These are phyloP conservation scores for Bolinopsis microptera DNA, from an alignment of 37 sponge, comb jelly and placozoan genomes.

Conservation along the genomic window DNA sequence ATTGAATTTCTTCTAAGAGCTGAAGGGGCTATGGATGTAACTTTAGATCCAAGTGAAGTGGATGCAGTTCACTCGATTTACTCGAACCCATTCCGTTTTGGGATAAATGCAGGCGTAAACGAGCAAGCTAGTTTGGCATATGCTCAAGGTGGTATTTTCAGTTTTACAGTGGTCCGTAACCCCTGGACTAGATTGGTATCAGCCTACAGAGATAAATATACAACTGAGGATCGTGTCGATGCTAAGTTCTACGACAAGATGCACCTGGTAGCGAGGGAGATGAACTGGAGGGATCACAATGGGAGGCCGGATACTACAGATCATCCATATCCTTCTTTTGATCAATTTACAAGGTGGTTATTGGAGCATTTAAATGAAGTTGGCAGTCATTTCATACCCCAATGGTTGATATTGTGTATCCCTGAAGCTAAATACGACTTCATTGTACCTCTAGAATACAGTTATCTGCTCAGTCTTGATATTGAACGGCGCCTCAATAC, in stretches of 20 bases:
- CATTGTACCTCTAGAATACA: constrained; percentile 34
- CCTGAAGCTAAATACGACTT: not conserved
- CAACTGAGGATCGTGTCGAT: too few species aligned
- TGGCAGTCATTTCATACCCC: not conserved
- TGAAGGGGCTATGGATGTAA: not conserved
- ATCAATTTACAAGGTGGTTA: not conserved
- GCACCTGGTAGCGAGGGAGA: constrained; percentile 2
- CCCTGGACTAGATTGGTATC: constrained; percentile 62
- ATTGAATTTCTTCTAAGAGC: constrained; percentile 2
- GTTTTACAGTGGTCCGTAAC: constrained; percentile 12
- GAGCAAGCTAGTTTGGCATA: not conserved
- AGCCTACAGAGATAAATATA: constrained; percentile 1
- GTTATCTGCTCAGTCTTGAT: not conserved
- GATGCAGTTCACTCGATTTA: not conserved
- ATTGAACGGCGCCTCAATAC: not conserved
- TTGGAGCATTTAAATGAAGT: not conserved
- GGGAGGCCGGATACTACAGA: not conserved
- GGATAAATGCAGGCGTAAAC: not conserved
- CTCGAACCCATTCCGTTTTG: not conserved
- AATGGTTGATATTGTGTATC: not conserved
- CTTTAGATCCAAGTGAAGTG: not conserved
- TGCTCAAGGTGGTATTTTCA: not conserved
- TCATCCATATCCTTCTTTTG: constrained; percentile 15
- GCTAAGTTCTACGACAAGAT: too few species aligned
- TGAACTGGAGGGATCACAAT: not conserved